These are phyloP conservation scores for Holacanthus passer DNA, from an alignment of 2,113 vertebrate species.

Conservation along the genomic window DNA sequence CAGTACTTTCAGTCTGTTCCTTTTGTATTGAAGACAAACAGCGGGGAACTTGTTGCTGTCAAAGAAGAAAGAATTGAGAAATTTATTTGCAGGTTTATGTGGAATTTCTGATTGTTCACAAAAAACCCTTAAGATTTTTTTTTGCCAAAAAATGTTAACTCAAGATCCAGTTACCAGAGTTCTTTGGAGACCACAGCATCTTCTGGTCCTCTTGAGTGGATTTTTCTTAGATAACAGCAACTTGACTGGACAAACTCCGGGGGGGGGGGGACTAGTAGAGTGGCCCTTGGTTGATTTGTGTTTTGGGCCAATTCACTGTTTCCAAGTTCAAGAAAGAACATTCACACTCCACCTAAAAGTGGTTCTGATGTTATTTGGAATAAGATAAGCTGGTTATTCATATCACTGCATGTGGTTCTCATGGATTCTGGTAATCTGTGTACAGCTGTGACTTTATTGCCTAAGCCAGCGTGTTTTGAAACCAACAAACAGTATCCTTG, in stretches of 20 bases:
- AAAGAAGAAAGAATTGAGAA: neutral
- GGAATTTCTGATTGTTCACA: neutral
- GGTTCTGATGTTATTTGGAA: neutral
- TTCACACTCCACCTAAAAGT: neutral
- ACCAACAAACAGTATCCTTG: neutral
- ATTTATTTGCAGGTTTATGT: conserved; percentile 1
- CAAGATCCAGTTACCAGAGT: neutral
- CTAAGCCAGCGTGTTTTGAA: neutral
- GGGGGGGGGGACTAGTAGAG: too few species aligned
- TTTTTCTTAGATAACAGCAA: neutral
- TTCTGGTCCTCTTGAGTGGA: neutral
- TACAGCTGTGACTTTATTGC: neutral
- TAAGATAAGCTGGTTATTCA: neutral
- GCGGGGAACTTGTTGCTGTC: neutral
- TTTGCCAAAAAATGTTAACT: too few species aligned
- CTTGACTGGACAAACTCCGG: neutral
- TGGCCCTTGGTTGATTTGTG: too few species aligned
- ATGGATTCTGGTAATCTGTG: neutral
- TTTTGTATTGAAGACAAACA: neutral
- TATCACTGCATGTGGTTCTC: neutral
- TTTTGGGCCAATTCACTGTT: neutral
- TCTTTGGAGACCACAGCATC: neutral
- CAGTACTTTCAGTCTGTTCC: neutral
- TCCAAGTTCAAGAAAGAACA: neutral
- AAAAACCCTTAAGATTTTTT: neutral